These are phyloP conservation scores for Haliclystus octoradiatus DNA, from an alignment of 30 jellyfish, hydroid and myxozoan species.

Conservation along the genomic window DNA sequence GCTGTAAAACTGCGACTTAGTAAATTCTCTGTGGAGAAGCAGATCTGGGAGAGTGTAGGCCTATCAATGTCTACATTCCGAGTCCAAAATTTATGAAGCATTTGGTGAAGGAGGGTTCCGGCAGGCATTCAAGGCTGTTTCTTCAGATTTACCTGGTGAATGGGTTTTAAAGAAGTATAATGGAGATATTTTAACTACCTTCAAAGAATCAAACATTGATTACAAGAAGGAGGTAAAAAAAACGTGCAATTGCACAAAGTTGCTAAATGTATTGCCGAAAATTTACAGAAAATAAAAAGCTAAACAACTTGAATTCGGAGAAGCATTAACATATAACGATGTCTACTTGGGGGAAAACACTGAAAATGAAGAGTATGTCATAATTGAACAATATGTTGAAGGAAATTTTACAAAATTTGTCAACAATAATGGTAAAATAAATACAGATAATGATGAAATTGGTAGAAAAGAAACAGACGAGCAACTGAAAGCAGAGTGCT, in stretches of 20 bases:
- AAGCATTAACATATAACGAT: constrained; percentile 1
- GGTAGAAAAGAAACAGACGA: neutral
- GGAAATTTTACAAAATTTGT: constrained; percentile 9
- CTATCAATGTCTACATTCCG: no score
- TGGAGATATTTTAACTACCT: neutral
- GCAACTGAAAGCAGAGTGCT: constrained; percentile 13
- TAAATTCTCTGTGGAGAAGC: neutral
- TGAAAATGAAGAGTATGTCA: neutral
- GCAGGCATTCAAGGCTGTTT: constrained; percentile 10
- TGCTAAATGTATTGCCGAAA: constrained; percentile 2
- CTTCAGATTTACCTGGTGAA: neutral
- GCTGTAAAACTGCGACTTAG: no score
- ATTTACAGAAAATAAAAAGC: neutral
- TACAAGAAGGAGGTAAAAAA: constrained; percentile 3
- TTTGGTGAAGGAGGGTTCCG: constrained; percentile 17
- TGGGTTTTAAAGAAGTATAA: constrained; percentile 9
- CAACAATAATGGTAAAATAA: constrained; percentile 4
- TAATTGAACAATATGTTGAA: constrained; percentile 15
- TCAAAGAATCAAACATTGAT: neutral
- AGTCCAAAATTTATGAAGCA: no score
- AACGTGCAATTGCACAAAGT: constrained; percentile 11
- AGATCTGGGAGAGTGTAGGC: constrained; percentile 2
- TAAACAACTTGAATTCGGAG: neutral
- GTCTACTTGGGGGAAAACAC: neutral
- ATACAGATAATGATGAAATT: neutral